Evolutionary conservation across 2,113 vertebrate genomes (phyloP).

Genomic region (Protomyctophum bolini): DNA sequence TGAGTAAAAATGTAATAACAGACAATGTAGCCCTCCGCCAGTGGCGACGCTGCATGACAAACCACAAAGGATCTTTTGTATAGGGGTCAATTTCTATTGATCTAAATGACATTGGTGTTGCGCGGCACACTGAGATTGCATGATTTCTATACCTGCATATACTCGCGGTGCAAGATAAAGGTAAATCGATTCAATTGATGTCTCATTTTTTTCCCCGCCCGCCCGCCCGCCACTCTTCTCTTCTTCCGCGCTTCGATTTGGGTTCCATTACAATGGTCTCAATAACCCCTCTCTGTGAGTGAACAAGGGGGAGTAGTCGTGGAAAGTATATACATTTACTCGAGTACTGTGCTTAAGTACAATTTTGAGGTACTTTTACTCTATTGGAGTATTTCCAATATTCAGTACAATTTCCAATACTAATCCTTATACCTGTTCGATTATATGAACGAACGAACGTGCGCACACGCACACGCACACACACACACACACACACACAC

Average conservation of each 20-base stretch:
- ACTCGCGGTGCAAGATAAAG: slow-evolving; percentile 71
- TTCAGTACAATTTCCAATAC: no score
- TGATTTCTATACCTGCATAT: slow-evolving; percentile 63
- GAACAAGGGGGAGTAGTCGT: no score
- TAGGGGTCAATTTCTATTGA: slow-evolving; percentile 70
- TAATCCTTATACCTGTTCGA: no score
- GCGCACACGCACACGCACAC: no score
- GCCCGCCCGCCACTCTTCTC: slow-evolving; percentile 4
- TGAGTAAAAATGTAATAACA: slow-evolving; percentile 55
- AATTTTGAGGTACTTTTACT: no score
- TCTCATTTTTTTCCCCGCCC: slow-evolving; percentile 6
- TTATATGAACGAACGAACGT: no score
- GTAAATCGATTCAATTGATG: slow-evolving; percentile 76
- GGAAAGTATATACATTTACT: no score
- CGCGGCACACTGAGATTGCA: slow-evolving; percentile 65
- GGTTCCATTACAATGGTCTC: slow-evolving; percentile 67
- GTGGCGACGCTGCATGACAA: slow-evolving; percentile 49
- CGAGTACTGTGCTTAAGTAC: no score
- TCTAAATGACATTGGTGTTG: slow-evolving; percentile 72
- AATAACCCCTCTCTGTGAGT: slow-evolving; percentile 37
- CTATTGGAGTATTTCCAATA: no score
- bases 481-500: no score
- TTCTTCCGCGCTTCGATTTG: slow-evolving; percentile 59
- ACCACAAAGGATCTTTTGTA: slow-evolving; percentile 47
- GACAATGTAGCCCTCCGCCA: slow-evolving; percentile 40